Percentiles rank a stretch among this genome's conserved stretches.
phyloP scores from a whole-genome alignment of 2,113 vertebrate genomes.

The Equus przewalskii region DNA sequence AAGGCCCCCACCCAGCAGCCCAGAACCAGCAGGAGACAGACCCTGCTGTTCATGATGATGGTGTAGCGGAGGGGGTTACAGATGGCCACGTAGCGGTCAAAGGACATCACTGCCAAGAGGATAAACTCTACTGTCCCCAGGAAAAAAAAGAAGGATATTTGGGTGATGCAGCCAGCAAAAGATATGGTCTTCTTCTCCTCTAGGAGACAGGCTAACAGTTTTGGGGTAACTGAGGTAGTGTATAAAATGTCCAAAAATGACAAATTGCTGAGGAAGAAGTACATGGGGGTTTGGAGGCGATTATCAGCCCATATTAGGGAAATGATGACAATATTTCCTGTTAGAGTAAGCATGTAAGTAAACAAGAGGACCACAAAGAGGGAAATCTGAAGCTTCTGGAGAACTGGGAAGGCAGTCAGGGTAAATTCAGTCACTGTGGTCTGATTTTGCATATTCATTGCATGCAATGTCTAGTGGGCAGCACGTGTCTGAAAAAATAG shows the following conservation, averaged over 20 bases:
- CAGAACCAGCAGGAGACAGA: conserved; percentile 38
- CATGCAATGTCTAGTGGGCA: background rate
- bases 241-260: conserved; percentile 65
- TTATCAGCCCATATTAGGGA: conserved; percentile 58
- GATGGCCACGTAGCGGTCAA: conserved; percentile 55
- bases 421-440: conserved; percentile 57
- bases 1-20: conserved; percentile 65
- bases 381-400: background rate
- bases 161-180: conserved; percentile 53
- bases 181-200: conserved; percentile 65
- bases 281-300: conserved; percentile 71
- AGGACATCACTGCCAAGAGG: conserved; percentile 65
- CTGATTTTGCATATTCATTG: conserved; percentile 20
- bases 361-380: conserved; percentile 55
- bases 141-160: conserved; percentile 69
- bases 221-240: conserved; percentile 65
- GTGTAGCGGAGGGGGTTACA: conserved; percentile 55
- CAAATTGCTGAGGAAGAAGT: conserved; percentile 74
- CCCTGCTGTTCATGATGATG: conserved; percentile 46
- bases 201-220: conserved; percentile 61
- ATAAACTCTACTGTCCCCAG: conserved; percentile 54
- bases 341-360: conserved; percentile 63
- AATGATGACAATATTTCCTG: conserved; percentile 64
- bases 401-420: conserved; percentile 43
- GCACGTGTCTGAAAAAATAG: background rate